A percentile compares a stretch with the other conserved stretches of the same genome.
Conservation (phyloP, 2,888 invertebrate genomes). For the Rhopalosiphum nymphaeae region DNA sequence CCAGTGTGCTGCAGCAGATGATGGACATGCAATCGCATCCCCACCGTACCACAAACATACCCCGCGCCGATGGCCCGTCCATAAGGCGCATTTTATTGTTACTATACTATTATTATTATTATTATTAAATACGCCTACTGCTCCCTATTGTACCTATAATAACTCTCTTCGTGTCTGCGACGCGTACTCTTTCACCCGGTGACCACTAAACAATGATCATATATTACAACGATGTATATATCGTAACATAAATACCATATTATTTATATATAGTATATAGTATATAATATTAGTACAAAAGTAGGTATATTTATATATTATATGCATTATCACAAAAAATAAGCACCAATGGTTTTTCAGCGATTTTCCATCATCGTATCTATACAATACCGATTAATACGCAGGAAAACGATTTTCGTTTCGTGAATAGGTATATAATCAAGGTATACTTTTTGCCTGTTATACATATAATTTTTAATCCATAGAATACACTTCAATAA, state of each 20-base stretch:
- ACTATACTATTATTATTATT: neutral
- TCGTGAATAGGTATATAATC: neutral
- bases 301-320: neutral
- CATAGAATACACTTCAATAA: neutral
- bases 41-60: neutral
- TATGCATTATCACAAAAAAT: neutral
- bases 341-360: neutral
- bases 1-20: neutral
- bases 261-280: neutral
- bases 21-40: neutral
- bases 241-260: too few relatives aligned
- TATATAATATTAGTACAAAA: too few relatives aligned
- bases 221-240: too few relatives aligned
- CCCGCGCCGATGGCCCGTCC: neutral
- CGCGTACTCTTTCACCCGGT: neutral
- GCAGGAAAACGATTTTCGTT: neutral
- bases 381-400: neutral
- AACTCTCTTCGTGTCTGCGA: neutral
- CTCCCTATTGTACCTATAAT: neutral
- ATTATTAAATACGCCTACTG: conserved; percentile 7
- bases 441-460: too few relatives aligned
- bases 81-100: neutral
- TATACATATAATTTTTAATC: neutral
- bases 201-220: neutral
- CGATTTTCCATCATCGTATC: neutral